phyloP scores from a whole-genome alignment of 92 coral and sea anemone species.

The Phenganax subtilis region DNA sequence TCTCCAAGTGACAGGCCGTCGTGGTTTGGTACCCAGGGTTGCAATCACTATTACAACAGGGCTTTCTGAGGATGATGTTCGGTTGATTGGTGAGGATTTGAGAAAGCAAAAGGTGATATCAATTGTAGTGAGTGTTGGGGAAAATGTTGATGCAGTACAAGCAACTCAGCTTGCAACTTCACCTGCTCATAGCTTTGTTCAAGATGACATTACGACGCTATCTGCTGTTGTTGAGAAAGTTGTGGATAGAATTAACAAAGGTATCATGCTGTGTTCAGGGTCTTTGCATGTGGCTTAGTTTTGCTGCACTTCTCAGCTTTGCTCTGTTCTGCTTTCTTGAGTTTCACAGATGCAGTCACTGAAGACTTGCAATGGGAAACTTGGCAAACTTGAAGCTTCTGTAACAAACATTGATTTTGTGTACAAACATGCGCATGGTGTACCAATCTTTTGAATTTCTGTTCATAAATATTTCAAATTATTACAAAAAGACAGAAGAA shows the following conservation, averaged over 20 bases:
- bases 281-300: too few relatives aligned
- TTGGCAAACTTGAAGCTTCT: too few relatives aligned
- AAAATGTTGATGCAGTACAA: slow-evolving; percentile 1
- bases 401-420: too few relatives aligned
- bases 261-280: not conserved
- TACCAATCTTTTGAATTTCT: too few relatives aligned
- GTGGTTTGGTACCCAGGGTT: slow-evolving; percentile 32
- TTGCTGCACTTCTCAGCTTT: too few relatives aligned
- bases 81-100: slow-evolving; percentile 3
- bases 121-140: slow-evolving; percentile 25
- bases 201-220: slow-evolving; percentile 1
- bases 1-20: slow-evolving; percentile 23
- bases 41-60: slow-evolving; percentile 9
- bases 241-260: slow-evolving; percentile 34
- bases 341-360: too few relatives aligned
- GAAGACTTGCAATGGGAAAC: too few relatives aligned
- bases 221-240: slow-evolving; percentile 7
- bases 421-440: too few relatives aligned
- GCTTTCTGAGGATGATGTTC: slow-evolving; percentile 6
- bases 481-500: too few relatives aligned
- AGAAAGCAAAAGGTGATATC: not conserved
- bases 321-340: too few relatives aligned
- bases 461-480: too few relatives aligned
- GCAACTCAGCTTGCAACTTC: slow-evolving; percentile 17
- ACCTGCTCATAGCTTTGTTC: not conserved